Base-by-base conservation (phyloP, 2,797 vertebrate genomes). In the Halcyon badia region DNA sequence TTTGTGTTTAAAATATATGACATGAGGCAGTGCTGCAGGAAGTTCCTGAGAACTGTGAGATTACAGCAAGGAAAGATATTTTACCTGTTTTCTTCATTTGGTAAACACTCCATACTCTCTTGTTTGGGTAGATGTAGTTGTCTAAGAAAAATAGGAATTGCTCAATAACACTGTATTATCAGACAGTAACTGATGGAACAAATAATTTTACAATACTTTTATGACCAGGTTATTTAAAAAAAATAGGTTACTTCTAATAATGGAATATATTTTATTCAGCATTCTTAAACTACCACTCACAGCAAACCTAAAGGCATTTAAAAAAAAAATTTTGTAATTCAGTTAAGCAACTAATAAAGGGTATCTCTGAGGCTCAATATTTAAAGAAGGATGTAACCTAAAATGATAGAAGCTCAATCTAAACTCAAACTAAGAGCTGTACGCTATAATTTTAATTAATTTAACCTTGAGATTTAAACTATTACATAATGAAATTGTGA, bases 81-180 rank as follows among this genome's bases (percentile, higher is more conserved):
- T 85, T 98, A 99, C 99, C 99, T 96, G 95, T 88, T 88, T 98
- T 98, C 37, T 87, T 83, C 96, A 99, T 98, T 86, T 99, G 99
- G 93, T 98, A 99, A 81, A 98, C 98, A 70, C 97, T 94, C 99
- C 99, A 99, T n/a, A 96, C 72, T 79, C 98, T 98, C 89, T 98
- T 98, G 87, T 98, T 97, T 54, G 97, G 98, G 89, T 98, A 98
- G 83, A 98, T 97, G 14, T 99, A 98, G 68, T 98, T 96, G 97
- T 98, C 99, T 99, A 89, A 64, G 79, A 73, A 95, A 93, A 81
- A 80, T 0, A 86, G 49, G 28, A 93, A 83, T 60, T 70, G 24
- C 5, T 81, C 18, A 79, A 9, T 44, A 42, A 76, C 17, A 70
- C 2, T 8, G 1, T 21, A 37, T n/a, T 71, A 78, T 68, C 14